These are phyloP conservation scores for Drosophila lini DNA, from an alignment of 1,140 invertebrate species.

Conservation along the genomic window DNA sequence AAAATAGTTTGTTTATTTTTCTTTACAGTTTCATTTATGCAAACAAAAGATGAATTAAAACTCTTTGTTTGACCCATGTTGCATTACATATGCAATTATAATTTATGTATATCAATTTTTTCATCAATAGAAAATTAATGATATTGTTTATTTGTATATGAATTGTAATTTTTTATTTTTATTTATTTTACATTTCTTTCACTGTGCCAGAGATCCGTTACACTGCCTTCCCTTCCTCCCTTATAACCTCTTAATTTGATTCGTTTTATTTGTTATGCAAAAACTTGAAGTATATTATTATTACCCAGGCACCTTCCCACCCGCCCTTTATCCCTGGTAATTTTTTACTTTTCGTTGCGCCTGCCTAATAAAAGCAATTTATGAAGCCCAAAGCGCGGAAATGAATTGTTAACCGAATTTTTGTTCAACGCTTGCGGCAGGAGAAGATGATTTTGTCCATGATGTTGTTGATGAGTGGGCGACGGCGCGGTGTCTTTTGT, in stretches of 20 bases:
- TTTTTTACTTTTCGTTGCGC: constrained; percentile 43
- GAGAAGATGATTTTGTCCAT: constrained; percentile 21
- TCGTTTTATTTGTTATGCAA: constrained; percentile 80
- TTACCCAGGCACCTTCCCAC: constrained; percentile 5
- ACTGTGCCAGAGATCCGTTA: constrained; percentile 31
- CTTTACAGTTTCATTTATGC: background rate
- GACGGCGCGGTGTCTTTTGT: constrained; percentile 54
- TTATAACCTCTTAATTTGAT: constrained; percentile 65
- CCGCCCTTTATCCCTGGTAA: constrained; percentile 6
- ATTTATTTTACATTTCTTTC: constrained; percentile 1
- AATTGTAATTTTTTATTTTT: background rate
- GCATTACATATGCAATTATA: background rate
- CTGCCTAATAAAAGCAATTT: constrained; percentile 81
- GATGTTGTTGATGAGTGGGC: constrained; percentile 65
- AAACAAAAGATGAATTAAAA: constrained; percentile 6
- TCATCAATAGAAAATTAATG: constrained; percentile 5
- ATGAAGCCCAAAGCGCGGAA: constrained; percentile 81
- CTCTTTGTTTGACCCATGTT: background rate
- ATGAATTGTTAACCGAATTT: constrained; percentile 80
- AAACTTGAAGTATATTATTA: constrained; percentile 80
- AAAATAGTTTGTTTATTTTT: background rate
- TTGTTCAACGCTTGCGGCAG: constrained; percentile 15
- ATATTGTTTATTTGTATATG: constrained; percentile 1
- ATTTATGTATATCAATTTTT: constrained; percentile 3
- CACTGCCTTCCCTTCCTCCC: background rate